Base-by-base conservation (phyloP, 2,113 vertebrate genomes). In the Antennarius striatus region DNA sequence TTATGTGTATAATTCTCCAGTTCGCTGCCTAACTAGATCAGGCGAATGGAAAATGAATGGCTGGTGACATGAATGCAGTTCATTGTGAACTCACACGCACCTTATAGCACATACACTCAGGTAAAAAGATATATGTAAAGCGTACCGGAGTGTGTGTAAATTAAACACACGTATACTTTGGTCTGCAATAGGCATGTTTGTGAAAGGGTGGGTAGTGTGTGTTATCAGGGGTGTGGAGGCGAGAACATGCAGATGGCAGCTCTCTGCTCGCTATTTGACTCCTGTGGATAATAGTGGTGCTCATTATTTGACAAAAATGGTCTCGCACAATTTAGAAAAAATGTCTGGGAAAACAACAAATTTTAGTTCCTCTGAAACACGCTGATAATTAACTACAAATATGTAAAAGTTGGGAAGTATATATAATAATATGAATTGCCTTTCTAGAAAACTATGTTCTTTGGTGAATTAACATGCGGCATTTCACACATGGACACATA, bases 241-340 rank as follows among this genome's bases (percentile, higher is more conserved):
- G 79, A 60, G 75, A 56, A 64, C 58, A 77, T 68, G 79, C 90
- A 91, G 89, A 92, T 93, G 91, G 89, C 68, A 57, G 61, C 90
- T 83, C 81, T 79, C 58, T 77, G 85, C 71, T 82, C 85, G 77
- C 84, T 90, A 89, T 85, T 85, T 79, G 84, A 87, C 70, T 80
- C 68, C 59, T 68, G 62, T 82, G 79, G 58, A 70, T 59, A 63
- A 78, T 73, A 63, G 4, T 36, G 29, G n/a, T 57, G 2, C 46
- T 32, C 3, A 16, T 11, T 28, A 11, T 28, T 73, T 55, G 10
- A 54, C 43, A 70, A 62, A 75, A 73, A 66, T n/a, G 36, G 9
- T 52, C 50, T 15, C 3, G 16, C 30, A 49, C 13, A 56, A 54
- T 47, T 11, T 5, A 36, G 17, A 79, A 14, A 6, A 65, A 17